A percentile compares a stretch with the other conserved stretches of the same genome.
Evolutionary conservation across 2,888 invertebrate species (phyloP).

Genomic region (Herminia tarsipennalis): DNA sequence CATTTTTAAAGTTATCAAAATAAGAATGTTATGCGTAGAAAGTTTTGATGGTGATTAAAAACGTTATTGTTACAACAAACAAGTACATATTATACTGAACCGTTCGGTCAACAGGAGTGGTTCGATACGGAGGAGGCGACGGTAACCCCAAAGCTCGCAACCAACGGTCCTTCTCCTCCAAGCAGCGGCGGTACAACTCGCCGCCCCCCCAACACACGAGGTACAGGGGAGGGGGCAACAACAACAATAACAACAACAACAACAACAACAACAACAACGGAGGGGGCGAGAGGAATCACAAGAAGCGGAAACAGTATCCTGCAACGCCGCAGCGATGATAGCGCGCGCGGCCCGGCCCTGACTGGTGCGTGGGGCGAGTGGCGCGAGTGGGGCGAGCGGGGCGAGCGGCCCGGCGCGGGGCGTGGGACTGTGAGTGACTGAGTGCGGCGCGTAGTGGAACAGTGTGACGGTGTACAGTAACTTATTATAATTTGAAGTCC

Average conservation of each 20-base stretch:
- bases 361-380: not conserved
- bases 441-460: not conserved
- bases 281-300: constrained; percentile 46
- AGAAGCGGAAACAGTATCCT: constrained; percentile 62
- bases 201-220: constrained; percentile 35
- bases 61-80: no score
- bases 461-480: not conserved
- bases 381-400: not conserved
- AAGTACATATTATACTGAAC: no score
- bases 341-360: constrained; percentile 10
- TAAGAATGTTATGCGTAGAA: no score
- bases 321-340: constrained; percentile 63
- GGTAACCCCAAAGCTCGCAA: constrained; percentile 27
- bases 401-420: constrained; percentile 1
- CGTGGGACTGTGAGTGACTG: not conserved
- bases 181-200: constrained; percentile 57
- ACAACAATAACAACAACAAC: not conserved
- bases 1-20: no score
- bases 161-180: constrained; percentile 55
- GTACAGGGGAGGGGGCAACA: constrained; percentile 2
- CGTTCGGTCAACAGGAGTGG: constrained; percentile 67
- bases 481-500: no score
- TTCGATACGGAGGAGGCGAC: constrained; percentile 58
- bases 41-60: no score
- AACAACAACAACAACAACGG: not conserved